Percentiles rank a stretch among this genome's conserved stretches.
These are phyloP conservation scores for Achroia grisella DNA, from an alignment of 1,140 invertebrate species.

Conservation along the genomic window DNA sequence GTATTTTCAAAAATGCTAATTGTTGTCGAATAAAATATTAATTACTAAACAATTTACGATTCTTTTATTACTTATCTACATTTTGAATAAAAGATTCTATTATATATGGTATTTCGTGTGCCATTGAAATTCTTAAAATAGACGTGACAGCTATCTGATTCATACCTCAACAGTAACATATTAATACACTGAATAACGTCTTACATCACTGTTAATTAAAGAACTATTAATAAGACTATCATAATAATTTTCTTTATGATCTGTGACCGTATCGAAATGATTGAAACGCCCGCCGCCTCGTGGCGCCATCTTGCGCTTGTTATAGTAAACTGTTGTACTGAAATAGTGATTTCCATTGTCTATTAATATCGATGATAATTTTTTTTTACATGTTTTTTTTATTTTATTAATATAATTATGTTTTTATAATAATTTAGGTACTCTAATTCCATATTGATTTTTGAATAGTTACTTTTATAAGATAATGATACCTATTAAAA, in stretches of 20 bases:
- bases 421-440: no score
- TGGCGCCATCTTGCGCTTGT: conserved; percentile 50
- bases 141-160: not conserved
- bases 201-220: conserved; percentile 45
- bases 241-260: conserved; percentile 38
- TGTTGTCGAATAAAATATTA: no score
- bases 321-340: conserved; percentile 15
- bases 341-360: conserved; percentile 1
- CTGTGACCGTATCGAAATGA: conserved; percentile 40
- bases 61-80: no score
- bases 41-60: no score
- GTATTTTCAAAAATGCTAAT: not conserved
- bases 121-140: not conserved
- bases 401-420: no score
- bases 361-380: not conserved
- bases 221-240: conserved; percentile 17
- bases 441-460: no score
- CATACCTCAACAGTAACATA: conserved; percentile 2
- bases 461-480: no score
- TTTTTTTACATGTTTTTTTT: no score
- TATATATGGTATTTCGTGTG: not conserved
- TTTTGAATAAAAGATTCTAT: no score
- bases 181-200: conserved; percentile 17
- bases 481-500: no score
- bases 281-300: conserved; percentile 23